Conservation (phyloP, 2,888 invertebrate genomes). For the Chouioia cunea region DNA sequence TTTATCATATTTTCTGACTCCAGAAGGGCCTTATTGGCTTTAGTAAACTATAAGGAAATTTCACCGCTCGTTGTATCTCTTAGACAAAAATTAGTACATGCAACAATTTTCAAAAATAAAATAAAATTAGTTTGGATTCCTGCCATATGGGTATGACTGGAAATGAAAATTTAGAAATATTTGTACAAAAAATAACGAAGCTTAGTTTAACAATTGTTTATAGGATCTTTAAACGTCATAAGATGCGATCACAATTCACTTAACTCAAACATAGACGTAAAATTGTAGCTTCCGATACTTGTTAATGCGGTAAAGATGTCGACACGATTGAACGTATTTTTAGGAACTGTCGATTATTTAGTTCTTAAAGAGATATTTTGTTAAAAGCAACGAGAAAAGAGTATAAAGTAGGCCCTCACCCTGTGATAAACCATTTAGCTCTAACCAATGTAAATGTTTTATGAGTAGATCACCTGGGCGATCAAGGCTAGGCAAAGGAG, state of each 20-base stretch:
- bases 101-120: not conserved
- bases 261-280: not conserved
- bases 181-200: not conserved
- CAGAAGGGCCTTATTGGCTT: slow-evolving; percentile 2
- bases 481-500: too few species aligned
- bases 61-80: not conserved
- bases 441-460: too few species aligned
- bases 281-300: too few species aligned
- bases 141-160: not conserved
- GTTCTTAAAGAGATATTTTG: too few species aligned
- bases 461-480: too few species aligned
- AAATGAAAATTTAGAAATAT: not conserved
- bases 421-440: too few species aligned
- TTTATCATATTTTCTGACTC: slow-evolving; percentile 20
- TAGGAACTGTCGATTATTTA: too few species aligned
- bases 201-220: too few species aligned
- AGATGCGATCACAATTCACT: not conserved
- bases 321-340: too few species aligned
- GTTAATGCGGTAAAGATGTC: too few species aligned
- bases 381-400: too few species aligned
- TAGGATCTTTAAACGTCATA: not conserved
- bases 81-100: not conserved
- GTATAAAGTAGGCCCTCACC: too few species aligned
- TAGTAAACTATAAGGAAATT: not conserved
- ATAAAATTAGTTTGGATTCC: not conserved